Percentiles rank a stretch among this genome's conserved stretches.
Evolutionary conservation across 2,888 invertebrate genomes (phyloP).

Genomic region (Pecten maximus): DNA sequence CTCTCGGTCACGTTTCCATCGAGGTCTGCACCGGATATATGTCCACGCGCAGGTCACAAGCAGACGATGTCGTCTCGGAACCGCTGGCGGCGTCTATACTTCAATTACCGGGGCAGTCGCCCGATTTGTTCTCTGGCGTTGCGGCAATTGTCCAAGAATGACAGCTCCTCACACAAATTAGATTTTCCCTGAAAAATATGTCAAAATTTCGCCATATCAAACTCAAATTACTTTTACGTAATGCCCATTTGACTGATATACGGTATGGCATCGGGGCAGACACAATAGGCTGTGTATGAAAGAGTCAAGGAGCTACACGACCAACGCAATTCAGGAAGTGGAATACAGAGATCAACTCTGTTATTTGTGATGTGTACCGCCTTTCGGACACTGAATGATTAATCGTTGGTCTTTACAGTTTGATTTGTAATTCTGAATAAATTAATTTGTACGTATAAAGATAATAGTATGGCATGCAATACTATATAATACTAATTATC

Average conservation of each 20-base stretch:
- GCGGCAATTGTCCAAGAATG: background rate
- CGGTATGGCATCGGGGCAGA: background rate
- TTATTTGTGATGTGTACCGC: no score
- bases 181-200: background rate
- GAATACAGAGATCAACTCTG: no score
- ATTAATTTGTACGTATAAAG: no score
- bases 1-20: background rate
- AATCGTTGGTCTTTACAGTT: no score
- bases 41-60: background rate
- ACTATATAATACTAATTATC: no score
- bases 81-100: background rate
- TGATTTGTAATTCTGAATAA: no score
- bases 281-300: background rate
- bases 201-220: conserved; percentile 1
- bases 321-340: no score
- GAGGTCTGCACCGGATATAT: background rate
- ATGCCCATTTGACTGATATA: background rate
- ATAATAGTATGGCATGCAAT: no score
- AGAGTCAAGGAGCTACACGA: background rate
- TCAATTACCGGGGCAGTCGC: background rate
- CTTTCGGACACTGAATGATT: no score
- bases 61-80: background rate
- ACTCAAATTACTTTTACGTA: background rate
- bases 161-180: background rate
- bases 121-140: background rate